Conservation (phyloP, 2,113 vertebrate genomes). For the Oenanthe melanoleuca region DNA sequence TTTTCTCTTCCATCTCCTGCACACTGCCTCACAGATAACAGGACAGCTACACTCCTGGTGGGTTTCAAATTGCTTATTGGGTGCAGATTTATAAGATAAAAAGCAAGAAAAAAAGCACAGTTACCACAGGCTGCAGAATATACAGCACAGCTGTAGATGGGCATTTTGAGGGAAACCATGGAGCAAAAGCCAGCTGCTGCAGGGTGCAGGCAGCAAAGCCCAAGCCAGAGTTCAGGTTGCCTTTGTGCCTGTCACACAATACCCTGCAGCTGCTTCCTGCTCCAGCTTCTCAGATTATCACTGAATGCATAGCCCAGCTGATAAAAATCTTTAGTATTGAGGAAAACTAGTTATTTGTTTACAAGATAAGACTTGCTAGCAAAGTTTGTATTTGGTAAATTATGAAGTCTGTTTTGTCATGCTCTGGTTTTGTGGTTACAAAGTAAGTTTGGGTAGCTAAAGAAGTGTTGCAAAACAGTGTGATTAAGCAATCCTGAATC, state of each 20-base stretch:
- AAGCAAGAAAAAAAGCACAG: background rate
- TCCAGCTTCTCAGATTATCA: background rate
- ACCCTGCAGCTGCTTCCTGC: background rate
- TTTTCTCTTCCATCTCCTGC: background rate
- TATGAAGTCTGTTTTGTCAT: background rate
- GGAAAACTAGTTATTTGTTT: background rate
- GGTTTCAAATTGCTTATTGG: background rate
- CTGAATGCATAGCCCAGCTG: background rate
- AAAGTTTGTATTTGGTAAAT: background rate
- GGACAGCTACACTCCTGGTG: background rate
- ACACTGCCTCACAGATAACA: background rate
- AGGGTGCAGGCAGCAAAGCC: background rate
- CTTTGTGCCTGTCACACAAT: background rate
- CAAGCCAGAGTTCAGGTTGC: background rate
- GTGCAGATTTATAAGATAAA: background rate
- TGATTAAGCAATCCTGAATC: background rate
- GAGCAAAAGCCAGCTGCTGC: background rate
- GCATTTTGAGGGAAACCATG: background rate
- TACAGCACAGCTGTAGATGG: background rate
- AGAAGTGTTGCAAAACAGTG: background rate
- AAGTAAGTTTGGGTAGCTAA: background rate
- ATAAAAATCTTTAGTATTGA: background rate
- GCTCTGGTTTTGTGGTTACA: conserved; percentile 13
- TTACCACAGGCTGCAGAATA: background rate
- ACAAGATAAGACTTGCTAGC: background rate